These are phyloP conservation scores for Holothuria scabra DNA, from an alignment of 53 echinoderm and acorn worm species.

Conservation along the genomic window DNA sequence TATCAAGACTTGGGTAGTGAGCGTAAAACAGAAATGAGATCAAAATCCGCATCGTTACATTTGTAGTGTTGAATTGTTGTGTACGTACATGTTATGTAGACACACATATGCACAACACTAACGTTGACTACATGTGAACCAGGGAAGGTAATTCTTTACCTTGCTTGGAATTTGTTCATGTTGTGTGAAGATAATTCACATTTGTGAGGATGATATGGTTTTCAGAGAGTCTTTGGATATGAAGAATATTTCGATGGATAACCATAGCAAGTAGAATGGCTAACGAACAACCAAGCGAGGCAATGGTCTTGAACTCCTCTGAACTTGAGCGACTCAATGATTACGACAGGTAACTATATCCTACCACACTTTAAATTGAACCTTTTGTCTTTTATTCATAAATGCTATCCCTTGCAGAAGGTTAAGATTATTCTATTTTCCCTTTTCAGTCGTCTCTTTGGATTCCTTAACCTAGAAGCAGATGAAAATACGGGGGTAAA, in stretches of 20 bases:
- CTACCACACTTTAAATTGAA: neutral
- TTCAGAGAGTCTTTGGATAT: slow-evolving; percentile 25
- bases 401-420: neutral
- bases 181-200: slow-evolving; percentile 23
- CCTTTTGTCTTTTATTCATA: neutral
- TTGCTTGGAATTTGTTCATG: no score
- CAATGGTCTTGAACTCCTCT: slow-evolving; percentile 42
- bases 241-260: slow-evolving; percentile 44
- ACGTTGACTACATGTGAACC: no score
- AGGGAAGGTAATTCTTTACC: no score
- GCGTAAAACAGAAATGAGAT: slow-evolving; percentile 38
- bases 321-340: slow-evolving; percentile 48
- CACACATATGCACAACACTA: no score
- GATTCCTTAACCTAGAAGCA: slow-evolving; percentile 88
- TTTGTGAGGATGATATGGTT: slow-evolving; percentile 34
- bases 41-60: slow-evolving; percentile 41
- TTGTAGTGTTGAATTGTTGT: neutral
- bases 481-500: slow-evolving; percentile 87
- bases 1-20: slow-evolving; percentile 15
- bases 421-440: neutral
- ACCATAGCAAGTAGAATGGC: slow-evolving; percentile 47
- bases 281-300: slow-evolving; percentile 49
- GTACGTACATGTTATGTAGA: no score
- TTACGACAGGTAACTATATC: slow-evolving; percentile 39
- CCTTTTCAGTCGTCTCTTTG: slow-evolving; percentile 85